Conservation (phyloP, 2,888 invertebrate genomes). For the Steinernema scapterisci region DNA sequence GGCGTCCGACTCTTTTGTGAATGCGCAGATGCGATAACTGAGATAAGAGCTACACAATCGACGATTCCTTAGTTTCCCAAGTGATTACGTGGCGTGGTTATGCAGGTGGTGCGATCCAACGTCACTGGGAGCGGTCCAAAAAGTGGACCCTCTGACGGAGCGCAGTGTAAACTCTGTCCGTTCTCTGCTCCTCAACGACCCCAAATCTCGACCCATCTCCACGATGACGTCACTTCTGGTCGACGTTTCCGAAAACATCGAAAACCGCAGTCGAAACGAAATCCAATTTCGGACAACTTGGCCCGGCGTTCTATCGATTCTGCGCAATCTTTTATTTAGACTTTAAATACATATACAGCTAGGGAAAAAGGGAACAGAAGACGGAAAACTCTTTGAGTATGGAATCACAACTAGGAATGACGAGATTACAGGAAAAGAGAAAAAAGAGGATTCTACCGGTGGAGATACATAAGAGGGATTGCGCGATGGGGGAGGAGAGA, state of each 20-base stretch:
- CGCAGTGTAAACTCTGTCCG: background rate
- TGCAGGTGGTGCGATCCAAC: too few relatives aligned
- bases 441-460: conserved; percentile 9
- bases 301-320: background rate
- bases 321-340: conserved; percentile 14
- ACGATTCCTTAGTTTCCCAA: too few relatives aligned
- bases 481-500: background rate
- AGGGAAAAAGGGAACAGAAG: background rate
- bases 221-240: background rate
- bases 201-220: background rate
- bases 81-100: too few relatives aligned
- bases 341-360: background rate
- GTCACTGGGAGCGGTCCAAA: background rate
- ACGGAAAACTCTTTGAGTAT: background rate
- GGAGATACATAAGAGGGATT: conserved; percentile 13
- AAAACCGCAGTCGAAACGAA: background rate
- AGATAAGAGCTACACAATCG: too few relatives aligned
- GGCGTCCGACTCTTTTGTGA: too few relatives aligned
- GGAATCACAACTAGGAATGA: conserved; percentile 19
- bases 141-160: background rate
- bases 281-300: background rate
- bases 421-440: conserved; percentile 17
- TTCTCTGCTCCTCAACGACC: background rate
- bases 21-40: too few relatives aligned
- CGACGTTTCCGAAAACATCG: background rate